Evolutionary conservation across 2,888 invertebrate genomes (phyloP).

Genomic region (Camptogramma bilineatum): DNA sequence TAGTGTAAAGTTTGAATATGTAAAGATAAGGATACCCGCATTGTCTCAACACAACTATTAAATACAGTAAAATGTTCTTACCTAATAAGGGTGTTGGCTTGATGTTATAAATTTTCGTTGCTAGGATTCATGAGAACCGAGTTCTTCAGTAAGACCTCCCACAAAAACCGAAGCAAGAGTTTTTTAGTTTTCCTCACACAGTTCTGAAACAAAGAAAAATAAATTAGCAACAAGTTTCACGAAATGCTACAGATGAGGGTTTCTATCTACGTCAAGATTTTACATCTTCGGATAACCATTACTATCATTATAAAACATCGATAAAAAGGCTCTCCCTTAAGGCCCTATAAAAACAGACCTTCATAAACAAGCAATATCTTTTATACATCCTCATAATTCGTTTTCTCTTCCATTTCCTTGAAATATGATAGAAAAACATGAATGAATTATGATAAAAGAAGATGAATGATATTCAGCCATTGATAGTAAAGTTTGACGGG

Average conservation of each 20-base stretch:
- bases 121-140: slow-evolving; percentile 65
- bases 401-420: slow-evolving; percentile 62
- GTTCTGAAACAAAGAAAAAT: slow-evolving; percentile 71
- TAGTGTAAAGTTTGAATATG: neutral
- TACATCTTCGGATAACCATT: slow-evolving; percentile 70
- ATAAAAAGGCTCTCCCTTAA: slow-evolving; percentile 71
- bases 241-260: neutral
- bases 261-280: slow-evolving; percentile 49
- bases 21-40: neutral
- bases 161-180: neutral
- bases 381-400: slow-evolving; percentile 72
- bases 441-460: slow-evolving; percentile 40
- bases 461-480: slow-evolving; percentile 37
- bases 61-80: slow-evolving; percentile 49
- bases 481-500: slow-evolving; percentile 28
- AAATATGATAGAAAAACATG: slow-evolving; percentile 56
- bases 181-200: slow-evolving; percentile 21
- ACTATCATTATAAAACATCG: slow-evolving; percentile 69
- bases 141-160: slow-evolving; percentile 40
- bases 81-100: slow-evolving; percentile 74
- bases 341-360: slow-evolving; percentile 74
- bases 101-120: slow-evolving; percentile 74
- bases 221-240: slow-evolving; percentile 29
- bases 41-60: neutral
- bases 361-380: slow-evolving; percentile 80